Evolutionary conservation across 2,797 vertebrate species (phyloP), one percentile per base, ranked within the genome.

Genomic region (Loriculus beryllinus): DNA sequence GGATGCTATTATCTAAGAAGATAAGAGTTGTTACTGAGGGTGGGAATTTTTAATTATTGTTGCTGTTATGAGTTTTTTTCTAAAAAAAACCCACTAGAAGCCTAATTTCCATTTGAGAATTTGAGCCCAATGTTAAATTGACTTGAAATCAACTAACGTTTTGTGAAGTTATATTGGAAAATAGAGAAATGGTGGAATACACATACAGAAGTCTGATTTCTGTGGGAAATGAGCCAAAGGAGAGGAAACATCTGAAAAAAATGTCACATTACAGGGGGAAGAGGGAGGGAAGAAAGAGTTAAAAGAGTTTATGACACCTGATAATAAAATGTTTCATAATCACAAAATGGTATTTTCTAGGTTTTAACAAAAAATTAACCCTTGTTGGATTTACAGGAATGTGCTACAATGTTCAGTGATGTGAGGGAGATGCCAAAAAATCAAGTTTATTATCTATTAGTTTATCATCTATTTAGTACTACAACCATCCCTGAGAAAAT

Each of bases 1-100:
- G 45, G 9, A 57, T 54, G 13, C 17, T 42, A 15, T 70, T 89
- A 79, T 18, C 20, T 40, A 40, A 56, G 49, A 59, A 52, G 10
- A 16, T 40, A 72, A 76, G 28, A 91, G 6, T 2, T 70, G 7
- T 37, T 65, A 39, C 51, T 33, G 33, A 79, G 6, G 7, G 17
- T 51, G 10, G 4, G 0, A 0, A 0, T 3, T 20, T 60, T 79
- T 62, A 43, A 40, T 35, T 57, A 8, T n/a, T 75, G 7, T 29
- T 14, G 12, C 13, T 74, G 2, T 40, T 69, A 13, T 35, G 7
- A 0, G 0, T 3, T 13, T 28, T 83, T 71, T 28, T 83, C 68
- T 89, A 48, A 62, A 20, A 20, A n/a, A 88, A 43, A 5, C 3
- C 2, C n/a, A 52, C 6, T 40, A 67, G 56, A 82, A 79, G 57